Conservation (phyloP, 2,888 invertebrate genomes). For the Dicyrtoma fusca region DNA sequence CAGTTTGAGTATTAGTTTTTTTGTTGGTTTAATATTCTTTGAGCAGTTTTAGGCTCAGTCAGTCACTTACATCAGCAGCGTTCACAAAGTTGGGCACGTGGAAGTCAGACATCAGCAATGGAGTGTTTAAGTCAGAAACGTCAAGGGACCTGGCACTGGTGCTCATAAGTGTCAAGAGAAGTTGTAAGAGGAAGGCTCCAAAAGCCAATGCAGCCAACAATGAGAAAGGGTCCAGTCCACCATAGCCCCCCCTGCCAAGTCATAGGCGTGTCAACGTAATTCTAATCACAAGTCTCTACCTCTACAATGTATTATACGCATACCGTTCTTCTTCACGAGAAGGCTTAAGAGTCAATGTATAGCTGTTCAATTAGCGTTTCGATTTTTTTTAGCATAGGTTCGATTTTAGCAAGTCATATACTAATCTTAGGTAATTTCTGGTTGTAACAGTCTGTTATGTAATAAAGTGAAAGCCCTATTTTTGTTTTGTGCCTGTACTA, state of each 20-base stretch:
- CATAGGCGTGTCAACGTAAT: not conserved
- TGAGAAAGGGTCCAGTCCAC: constrained; percentile 54
- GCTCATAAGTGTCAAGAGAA: constrained; percentile 54
- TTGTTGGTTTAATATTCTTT: too few species aligned
- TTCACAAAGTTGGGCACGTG: constrained; percentile 55
- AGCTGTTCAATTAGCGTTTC: too few species aligned
- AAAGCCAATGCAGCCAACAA: constrained; percentile 56
- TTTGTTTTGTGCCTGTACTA: too few species aligned
- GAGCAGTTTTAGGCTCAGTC: too few species aligned
- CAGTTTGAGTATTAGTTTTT: too few species aligned
- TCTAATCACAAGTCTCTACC: constrained; percentile 6
- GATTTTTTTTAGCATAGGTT: too few species aligned
- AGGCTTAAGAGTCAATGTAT: too few species aligned
- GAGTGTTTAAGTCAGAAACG: constrained; percentile 55
- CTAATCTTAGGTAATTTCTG: too few species aligned
- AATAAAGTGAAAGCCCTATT: too few species aligned
- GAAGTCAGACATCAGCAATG: constrained; percentile 55
- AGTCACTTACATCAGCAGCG: constrained; percentile 55
- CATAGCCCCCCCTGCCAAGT: constrained; percentile 20
- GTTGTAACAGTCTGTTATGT: too few species aligned
- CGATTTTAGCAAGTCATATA: too few species aligned
- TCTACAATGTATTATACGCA: not conserved
- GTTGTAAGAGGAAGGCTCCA: constrained; percentile 56
- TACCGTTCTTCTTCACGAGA: not conserved
- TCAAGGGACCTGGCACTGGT: constrained; percentile 55